A percentile compares a stretch with the other conserved stretches of the same genome.
Conservation (phyloP, 2,888 invertebrate species). For the Volucella bombylans region DNA sequence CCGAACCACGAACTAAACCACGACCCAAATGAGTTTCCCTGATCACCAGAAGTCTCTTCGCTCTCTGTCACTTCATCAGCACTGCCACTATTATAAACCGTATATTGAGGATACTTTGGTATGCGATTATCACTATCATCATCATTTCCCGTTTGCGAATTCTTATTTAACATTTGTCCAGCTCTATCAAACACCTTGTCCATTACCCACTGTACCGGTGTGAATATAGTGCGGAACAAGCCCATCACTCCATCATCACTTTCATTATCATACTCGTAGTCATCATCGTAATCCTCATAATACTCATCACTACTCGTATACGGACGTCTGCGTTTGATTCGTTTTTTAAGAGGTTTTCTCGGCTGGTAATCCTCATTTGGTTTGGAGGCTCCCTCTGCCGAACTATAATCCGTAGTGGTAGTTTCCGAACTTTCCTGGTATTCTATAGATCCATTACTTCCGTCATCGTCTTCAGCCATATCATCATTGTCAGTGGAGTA, state of each 20-base stretch:
- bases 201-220: constrained; percentile 80
- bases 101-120: constrained; percentile 78
- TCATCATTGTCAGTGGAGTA: constrained; percentile 68
- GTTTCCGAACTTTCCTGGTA: constrained; percentile 59
- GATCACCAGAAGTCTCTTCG: constrained; percentile 73
- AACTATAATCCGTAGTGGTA: constrained; percentile 33
- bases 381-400: constrained; percentile 19
- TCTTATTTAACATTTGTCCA: constrained; percentile 58
- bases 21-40: constrained; percentile 74
- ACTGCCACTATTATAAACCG: constrained; percentile 77
- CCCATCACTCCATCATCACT: constrained; percentile 76
- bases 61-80: constrained; percentile 71
- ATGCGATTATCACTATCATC: constrained; percentile 64
- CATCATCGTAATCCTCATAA: constrained; percentile 76
- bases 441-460: constrained; percentile 74
- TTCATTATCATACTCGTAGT: constrained; percentile 75
- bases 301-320: constrained; percentile 77
- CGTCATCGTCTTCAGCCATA: constrained; percentile 72
- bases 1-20: constrained; percentile 81
- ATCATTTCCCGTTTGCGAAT: constrained; percentile 56
- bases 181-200: constrained; percentile 77
- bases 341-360: constrained; percentile 53
- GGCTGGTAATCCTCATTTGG: constrained; percentile 37
- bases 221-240: constrained; percentile 80
- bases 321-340: constrained; percentile 72